Base-by-base conservation (phyloP, 2,888 invertebrate species). In the Oxyscelio sp. region DNA sequence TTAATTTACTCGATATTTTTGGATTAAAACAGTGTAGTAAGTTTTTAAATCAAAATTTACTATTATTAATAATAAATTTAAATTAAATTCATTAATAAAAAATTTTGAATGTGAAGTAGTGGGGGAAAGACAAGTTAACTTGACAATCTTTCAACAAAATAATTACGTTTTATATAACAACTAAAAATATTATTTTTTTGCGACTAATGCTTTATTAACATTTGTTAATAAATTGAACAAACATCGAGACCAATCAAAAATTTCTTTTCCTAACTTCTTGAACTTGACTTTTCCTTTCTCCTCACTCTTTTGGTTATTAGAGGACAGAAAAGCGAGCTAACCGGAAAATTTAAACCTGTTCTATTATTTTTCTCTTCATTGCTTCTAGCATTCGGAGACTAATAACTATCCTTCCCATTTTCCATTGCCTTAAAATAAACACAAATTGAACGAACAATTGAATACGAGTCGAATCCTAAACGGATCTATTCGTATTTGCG, bases 371-470 rank as follows among this genome's bases (percentile, higher is more conserved):
- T 56, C 24, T 45, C 38, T 48, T 34, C 48, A 48, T 48, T 59
- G 38, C 43, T 13, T 68, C 15, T 68, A 54, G 54, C 40, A 54
- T 40, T 50, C 40, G 19, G 24, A 68, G 52, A 70, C 70, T 48
- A 70, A 70, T 70, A 70, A 70, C 31, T 58, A 13, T 17, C 43
- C 48, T 58, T 45, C 40, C 24, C 17, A 40, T n/a, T n/a, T n/a
- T 48, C 13, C 17, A 34, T 21, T 31, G 31, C 11, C 63, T 54
- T 61, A 65, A 74, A 54, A 56, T 74, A 74, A 74, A 65, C 74
- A 74, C 34, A 54, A 21, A 63, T 54, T 58, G 54, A 24, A 31
- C 13, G 70, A 45, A 58, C 56, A 73, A 73, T 43, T 9, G n/a
- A 5, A 22, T n/a, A 19, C n/a, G n/a, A n/a, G n/a, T n/a, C n/a